Percentiles rank a stretch among this genome's conserved stretches.
Evolutionary conservation across 2,888 invertebrate species (phyloP).

Genomic region (Protodeltote pygarga): DNA sequence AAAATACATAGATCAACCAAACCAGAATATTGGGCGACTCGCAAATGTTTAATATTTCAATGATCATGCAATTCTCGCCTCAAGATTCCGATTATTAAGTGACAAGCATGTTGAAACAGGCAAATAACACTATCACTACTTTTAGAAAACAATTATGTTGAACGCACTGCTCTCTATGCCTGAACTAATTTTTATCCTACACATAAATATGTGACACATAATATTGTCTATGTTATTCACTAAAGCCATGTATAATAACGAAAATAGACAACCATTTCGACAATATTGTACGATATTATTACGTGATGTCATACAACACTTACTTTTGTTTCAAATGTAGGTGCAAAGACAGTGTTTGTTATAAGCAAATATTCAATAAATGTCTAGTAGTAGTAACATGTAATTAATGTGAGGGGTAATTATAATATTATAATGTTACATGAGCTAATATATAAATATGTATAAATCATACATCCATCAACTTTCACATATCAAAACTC

Average conservation of each 20-base stretch:
- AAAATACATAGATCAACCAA: slow-evolving; percentile 46
- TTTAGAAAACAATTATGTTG: slow-evolving; percentile 26
- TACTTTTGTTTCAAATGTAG: slow-evolving; percentile 27
- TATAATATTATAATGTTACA: slow-evolving; percentile 35
- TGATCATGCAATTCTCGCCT: slow-evolving; percentile 27
- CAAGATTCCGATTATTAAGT: slow-evolving; percentile 50
- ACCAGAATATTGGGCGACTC: slow-evolving; percentile 51
- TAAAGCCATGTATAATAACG: slow-evolving; percentile 44
- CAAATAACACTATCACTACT: slow-evolving; percentile 44
- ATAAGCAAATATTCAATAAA: slow-evolving; percentile 41
- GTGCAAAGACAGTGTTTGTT: slow-evolving; percentile 43
- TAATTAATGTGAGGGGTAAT: slow-evolving; percentile 34
- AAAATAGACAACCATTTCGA: slow-evolving; percentile 39
- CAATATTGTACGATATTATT: slow-evolving; percentile 29
- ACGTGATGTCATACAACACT: slow-evolving; percentile 29
- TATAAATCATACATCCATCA: slow-evolving; percentile 44
- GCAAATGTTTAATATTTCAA: slow-evolving; percentile 7
- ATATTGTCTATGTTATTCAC: slow-evolving; percentile 45
- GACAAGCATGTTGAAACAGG: slow-evolving; percentile 50
- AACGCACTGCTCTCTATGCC: slow-evolving; percentile 24
- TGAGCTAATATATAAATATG: slow-evolving; percentile 55
- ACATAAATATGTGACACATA: slow-evolving; percentile 44
- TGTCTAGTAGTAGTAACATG: slow-evolving; percentile 50
- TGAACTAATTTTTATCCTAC: slow-evolving; percentile 46
- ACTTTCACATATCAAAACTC: slow-evolving; percentile 25